A percentile compares a stretch with the other conserved stretches of the same genome.
Evolutionary conservation across 2,113 vertebrate genomes (phyloP).

Genomic region (Triplophysa dalaica): DNA sequence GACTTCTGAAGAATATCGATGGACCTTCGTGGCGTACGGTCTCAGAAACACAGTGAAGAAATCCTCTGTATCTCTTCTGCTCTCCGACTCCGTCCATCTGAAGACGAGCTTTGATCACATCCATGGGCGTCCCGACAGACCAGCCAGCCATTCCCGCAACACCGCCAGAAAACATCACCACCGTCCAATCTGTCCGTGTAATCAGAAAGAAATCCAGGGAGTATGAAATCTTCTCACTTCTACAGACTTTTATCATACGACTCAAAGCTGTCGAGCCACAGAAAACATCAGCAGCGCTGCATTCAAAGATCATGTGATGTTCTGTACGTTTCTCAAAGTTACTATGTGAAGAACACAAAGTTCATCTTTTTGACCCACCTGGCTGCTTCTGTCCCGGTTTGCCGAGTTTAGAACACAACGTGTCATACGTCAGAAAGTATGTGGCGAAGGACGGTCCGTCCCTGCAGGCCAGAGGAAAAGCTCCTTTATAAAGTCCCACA

Average conservation of each 20-base stretch:
- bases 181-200: slow-evolving; percentile 66
- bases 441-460: slow-evolving; percentile 80
- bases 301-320: too few species aligned
- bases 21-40: slow-evolving; percentile 77
- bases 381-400: slow-evolving; percentile 59
- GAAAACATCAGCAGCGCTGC: too few species aligned
- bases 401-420: slow-evolving; percentile 76
- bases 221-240: too few species aligned
- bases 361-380: slow-evolving; percentile 67
- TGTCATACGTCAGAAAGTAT: slow-evolving; percentile 82
- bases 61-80: slow-evolving; percentile 75
- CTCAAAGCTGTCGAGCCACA: too few species aligned
- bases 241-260: too few species aligned
- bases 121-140: slow-evolving; percentile 84
- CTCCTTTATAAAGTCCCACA: slow-evolving; percentile 81
- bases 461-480: slow-evolving; percentile 76
- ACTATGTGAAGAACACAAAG: too few species aligned
- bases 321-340: too few species aligned
- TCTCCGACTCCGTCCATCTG: slow-evolving; percentile 73
- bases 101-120: slow-evolving; percentile 85
- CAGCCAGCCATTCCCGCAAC: slow-evolving; percentile 83
- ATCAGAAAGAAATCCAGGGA: too few species aligned
- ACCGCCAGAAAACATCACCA: slow-evolving; percentile 81
- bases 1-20: slow-evolving; percentile 80
- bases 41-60: slow-evolving; percentile 76